phyloP scores from a whole-genome alignment of 2,113 vertebrate species.

The Polypterus senegalus region DNA sequence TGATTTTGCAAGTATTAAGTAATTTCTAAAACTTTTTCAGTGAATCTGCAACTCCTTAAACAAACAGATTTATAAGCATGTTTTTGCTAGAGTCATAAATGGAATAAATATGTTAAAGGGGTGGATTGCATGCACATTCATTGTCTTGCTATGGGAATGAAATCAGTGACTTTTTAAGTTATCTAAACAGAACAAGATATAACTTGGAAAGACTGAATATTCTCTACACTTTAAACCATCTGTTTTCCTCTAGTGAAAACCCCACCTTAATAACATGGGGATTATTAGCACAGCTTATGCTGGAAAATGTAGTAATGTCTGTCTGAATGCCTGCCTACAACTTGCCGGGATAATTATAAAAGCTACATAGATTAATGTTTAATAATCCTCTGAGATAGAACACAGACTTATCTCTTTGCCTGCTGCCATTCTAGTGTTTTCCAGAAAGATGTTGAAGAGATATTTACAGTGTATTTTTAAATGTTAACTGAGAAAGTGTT shows the following conservation, averaged over 20 bases:
- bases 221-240: slow-evolving; percentile 1
- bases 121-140: too few relatives aligned
- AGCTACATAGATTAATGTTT: slow-evolving; percentile 19
- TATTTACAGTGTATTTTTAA: too few relatives aligned
- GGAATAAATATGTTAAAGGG: too few relatives aligned
- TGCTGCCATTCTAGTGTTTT: too few relatives aligned
- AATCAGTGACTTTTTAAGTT: slow-evolving; percentile 4
- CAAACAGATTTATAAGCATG: too few relatives aligned
- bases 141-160: slow-evolving; percentile 4
- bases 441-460: too few relatives aligned
- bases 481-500: too few relatives aligned
- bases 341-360: slow-evolving; percentile 15
- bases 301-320: slow-evolving; percentile 25
- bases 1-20: too few relatives aligned
- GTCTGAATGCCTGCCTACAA: slow-evolving; percentile 17
- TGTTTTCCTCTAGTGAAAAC: slow-evolving; percentile 8
- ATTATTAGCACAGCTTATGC: slow-evolving; percentile 16
- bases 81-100: too few relatives aligned
- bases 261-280: slow-evolving; percentile 17
- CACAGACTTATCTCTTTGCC: too few relatives aligned
- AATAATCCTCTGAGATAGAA: slow-evolving; percentile 15
- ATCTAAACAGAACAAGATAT: slow-evolving; percentile 9
- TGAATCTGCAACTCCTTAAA: too few relatives aligned
- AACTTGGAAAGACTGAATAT: slow-evolving; percentile 16
- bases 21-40: too few relatives aligned